Base-by-base conservation (phyloP, 2,888 invertebrate species). In the Smittia sp. region DNA sequence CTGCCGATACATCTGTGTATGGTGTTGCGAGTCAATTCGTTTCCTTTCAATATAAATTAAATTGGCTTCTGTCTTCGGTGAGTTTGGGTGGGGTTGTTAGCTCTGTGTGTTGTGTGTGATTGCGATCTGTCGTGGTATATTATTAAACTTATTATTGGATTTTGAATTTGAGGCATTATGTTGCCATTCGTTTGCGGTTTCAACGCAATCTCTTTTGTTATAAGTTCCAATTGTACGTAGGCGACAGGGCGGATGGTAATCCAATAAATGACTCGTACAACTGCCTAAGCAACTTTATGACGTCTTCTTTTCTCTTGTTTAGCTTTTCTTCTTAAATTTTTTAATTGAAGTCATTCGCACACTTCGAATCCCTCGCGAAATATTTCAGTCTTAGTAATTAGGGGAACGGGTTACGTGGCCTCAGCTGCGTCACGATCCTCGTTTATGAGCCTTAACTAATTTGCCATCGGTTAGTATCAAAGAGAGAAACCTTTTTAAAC, bases 81-180 rank as follows among this genome's bases (percentile, higher is more conserved):
- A 38, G 6, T 38, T 38, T 38, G 7, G n/a, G 9, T 58, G 22
- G 58, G 58, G 58, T 58, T 58, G 58, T 22, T 18, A 13, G 58
- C 58, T n/a, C 24, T 67, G 54, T 70, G 69, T 70, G 32, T 70
- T 22, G 32, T 25, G 32, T 32, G 54, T 70, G 69, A 70, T 70
- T 72, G 72, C 72, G 62, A 72, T 72, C 72, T 62, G 58, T 72
- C 72, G 72, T 72, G 72, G 58, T 62, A 20, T 72, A 72, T 72
- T 72, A 72, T 72, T 72, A 72, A 72, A 72, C 72, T 72, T 72
- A 72, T 72, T 72, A 72, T 72, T 72, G 72, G 72, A 72, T 72
- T 72, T 72, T 72, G 72, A 72, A 72, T 72, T 72, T 72, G 62
- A 62, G 20, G 72, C 72, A 72, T 72, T 62, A 72, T 72, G 72